phyloP scores from a whole-genome alignment of 2,113 vertebrate genomes.

The Macquaria australasica region DNA sequence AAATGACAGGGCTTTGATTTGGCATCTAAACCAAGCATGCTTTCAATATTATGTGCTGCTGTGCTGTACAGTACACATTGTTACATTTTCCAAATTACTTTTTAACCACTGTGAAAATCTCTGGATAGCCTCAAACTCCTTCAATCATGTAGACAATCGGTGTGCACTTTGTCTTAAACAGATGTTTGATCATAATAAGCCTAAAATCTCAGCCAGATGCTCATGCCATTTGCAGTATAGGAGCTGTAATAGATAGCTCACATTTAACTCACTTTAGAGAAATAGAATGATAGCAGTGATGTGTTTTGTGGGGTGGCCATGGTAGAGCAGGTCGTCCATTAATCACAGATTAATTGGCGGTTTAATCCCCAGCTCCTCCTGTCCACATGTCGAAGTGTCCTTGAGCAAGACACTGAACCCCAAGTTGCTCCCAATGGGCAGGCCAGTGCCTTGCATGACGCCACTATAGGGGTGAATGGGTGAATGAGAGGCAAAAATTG shows the following conservation, averaged over 20 bases:
- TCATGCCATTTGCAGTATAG: background rate
- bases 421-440: background rate
- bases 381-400: background rate
- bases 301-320: background rate
- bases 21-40: background rate
- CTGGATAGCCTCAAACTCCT: background rate
- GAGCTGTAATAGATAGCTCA: background rate
- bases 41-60: background rate
- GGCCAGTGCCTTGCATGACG: background rate
- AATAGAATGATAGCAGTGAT: background rate
- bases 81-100: slow-evolving; percentile 1
- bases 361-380: background rate
- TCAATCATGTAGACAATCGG: too few relatives aligned
- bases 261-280: background rate
- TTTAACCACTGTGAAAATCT: background rate
- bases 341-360: background rate
- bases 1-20: background rate
- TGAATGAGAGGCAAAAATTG: background rate
- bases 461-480: background rate
- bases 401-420: background rate
- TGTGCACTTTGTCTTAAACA: background rate
- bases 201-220: background rate
- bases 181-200: background rate
- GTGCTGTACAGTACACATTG: background rate
- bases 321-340: background rate